Base-by-base conservation (phyloP, 2,113 vertebrate genomes). In the Sinosuthora webbiana region DNA sequence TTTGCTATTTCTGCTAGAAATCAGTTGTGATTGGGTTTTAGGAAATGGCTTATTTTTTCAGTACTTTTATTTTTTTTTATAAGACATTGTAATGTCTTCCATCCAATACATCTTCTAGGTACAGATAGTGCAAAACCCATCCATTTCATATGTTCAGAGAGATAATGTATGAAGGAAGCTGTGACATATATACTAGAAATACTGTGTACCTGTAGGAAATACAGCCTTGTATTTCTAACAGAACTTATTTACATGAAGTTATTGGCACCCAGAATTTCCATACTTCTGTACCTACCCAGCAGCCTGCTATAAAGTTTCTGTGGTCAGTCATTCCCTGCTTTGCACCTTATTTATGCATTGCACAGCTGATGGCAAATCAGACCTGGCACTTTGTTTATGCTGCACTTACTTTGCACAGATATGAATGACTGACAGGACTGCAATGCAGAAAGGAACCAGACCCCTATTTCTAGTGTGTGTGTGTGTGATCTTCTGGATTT, bases 181-280 rank as follows among this genome's bases (percentile, higher is more conserved):
- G 53, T 90, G 95, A 53, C 78, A 90, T 16, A 41, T 79, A 23
- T 37, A 53, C 62, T 47, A 65, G 88, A 94, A 94, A 90, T 79
- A 63, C 55, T 44, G 57, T 81, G 28, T 42, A 39, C 50, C 47
- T 80, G 47, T 57, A 95, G 87, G 75, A 96, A 97, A 89, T 80
- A 88, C 76, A 89, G 90, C 78, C 84, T 71, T 94, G 37, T 84
- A 94, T 94, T 97, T 94, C 83, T 86, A 57, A 55, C 47, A 60
- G 50, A 65, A 49, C 20, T 44, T 83, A 90, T 97, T 88, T 96
- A 63, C 91, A 82, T 59, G 47, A 53, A 93, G 78, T 63, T 97
- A 69, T 91, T 77, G 95, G 76, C 90, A 78, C 19, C n/a, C 59
- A 79, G 75, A 83, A 94, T 96, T 97, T 97, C 93, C 90, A 88